Percentiles rank a stretch among this genome's conserved stretches.
phyloP scores from a whole-genome alignment of 2,888 invertebrate genomes.

The Epinotia bilunana region DNA sequence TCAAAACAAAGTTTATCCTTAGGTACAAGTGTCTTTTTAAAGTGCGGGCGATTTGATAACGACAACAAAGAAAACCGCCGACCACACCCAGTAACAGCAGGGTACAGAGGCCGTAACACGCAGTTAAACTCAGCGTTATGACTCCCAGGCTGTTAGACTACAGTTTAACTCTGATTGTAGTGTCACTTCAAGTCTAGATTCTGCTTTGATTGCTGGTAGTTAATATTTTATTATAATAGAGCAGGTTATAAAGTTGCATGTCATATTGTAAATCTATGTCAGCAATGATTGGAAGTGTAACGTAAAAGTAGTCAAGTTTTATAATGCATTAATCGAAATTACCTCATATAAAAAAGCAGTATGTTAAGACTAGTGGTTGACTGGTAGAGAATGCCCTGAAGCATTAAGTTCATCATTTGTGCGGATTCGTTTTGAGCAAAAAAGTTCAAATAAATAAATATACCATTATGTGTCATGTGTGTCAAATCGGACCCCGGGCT shows the following conservation, averaged over 20 bases:
- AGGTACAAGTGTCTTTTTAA: neutral
- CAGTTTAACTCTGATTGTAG: constrained; percentile 34
- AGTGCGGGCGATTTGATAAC: neutral
- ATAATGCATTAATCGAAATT: no score
- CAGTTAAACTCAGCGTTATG: constrained; percentile 37
- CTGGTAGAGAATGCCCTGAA: no score
- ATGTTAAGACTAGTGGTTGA: no score
- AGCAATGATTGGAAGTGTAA: neutral
- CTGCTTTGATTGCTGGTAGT: constrained; percentile 1
- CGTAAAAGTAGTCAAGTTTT: no score
- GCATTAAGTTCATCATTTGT: no score
- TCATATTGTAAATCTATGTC: no score
- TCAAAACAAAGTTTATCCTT: neutral
- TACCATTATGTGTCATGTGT: no score
- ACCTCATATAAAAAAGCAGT: no score
- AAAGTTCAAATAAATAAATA: no score
- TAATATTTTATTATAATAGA: neutral
- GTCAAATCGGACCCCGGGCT: no score
- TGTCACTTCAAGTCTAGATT: constrained; percentile 32
- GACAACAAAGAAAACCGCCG: constrained; percentile 22
- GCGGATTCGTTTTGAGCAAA: no score
- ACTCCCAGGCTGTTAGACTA: constrained; percentile 29
- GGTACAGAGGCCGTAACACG: constrained; percentile 28
- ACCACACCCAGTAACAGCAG: constrained; percentile 2
- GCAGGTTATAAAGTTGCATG: neutral